Evolutionary conservation across 2,113 vertebrate species (phyloP).

Genomic region (Notothenia rossii): DNA sequence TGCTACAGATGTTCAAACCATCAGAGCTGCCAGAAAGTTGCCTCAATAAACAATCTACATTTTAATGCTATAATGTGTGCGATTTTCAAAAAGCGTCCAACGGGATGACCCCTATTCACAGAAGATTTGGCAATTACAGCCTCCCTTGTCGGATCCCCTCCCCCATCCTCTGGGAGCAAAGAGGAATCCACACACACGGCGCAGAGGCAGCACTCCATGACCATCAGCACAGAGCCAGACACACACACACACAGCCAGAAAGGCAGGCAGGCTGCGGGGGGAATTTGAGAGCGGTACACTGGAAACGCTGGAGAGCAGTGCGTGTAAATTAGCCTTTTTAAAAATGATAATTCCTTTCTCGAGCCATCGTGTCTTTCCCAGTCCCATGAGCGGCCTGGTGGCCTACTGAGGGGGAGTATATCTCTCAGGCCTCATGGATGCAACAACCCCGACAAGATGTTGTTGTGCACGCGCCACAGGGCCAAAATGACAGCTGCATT

Average conservation of each 20-base stretch:
- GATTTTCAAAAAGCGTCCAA: conserved; percentile 65
- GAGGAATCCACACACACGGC: conserved; percentile 77
- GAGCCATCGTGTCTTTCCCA: conserved; percentile 63
- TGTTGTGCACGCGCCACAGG: conserved; percentile 18
- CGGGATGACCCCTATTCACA: conserved; percentile 78
- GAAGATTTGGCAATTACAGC: conserved; percentile 83
- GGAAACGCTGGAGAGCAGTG: conserved; percentile 73
- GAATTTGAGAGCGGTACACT: conserved; percentile 75
- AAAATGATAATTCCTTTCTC: conserved; percentile 77
- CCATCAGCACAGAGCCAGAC: conserved; percentile 72
- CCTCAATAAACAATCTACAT: conserved; percentile 57
- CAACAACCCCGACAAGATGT: conserved; percentile 32
- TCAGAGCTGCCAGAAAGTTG: conserved; percentile 53
- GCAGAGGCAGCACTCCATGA: conserved; percentile 76
- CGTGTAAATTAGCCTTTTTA: conserved; percentile 80
- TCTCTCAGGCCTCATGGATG: conserved; percentile 58
- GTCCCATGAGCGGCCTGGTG: conserved; percentile 52
- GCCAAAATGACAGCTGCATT: conserved; percentile 52
- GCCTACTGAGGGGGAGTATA: conserved; percentile 49
- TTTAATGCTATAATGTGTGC: conserved; percentile 65
- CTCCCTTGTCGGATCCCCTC: conserved; percentile 76
- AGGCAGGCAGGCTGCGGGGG: conserved; percentile 57
- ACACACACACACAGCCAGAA: conserved; percentile 22
- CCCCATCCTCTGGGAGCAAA: conserved; percentile 77
- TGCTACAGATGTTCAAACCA: conserved; percentile 67